Base-by-base conservation (phyloP, 2,888 invertebrate species). In the Hypomecis atomaria region DNA sequence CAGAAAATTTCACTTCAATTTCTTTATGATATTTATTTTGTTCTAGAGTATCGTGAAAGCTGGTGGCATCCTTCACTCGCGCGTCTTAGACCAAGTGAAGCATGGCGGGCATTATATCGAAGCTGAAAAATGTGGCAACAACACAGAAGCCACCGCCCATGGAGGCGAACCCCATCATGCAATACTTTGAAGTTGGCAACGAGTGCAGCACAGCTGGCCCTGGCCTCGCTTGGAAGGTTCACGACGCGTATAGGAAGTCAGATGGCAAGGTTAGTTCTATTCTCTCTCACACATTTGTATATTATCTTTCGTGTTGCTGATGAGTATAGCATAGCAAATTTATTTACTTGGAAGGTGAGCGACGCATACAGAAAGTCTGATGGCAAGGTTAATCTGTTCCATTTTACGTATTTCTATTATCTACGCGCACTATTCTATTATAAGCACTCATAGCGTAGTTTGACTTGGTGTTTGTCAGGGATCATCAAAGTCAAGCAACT, bases 141-240 rank as follows among this genome's bases (percentile, higher is more conserved):
- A 7, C 59, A 2, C 64, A 76, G 0, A 70, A 69, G 2, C 79
- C 85, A 0, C 79, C 83, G 4, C 79, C 82, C 0, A 56, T 87
- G 70, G 96, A 96, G 78, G 94, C 94, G 76, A 97, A 97, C 88
- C 98, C 98, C 44, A 98, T 99, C 79, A 94, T 96, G 82, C 96
- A 97, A 81, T 96, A 95, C 89, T 99, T 96, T 88, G 97, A 97
- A 75, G 95, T 98, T 71, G 97, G 97, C 58, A 96, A 96, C 78
- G 97, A 97, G 82, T 93, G 94, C 59, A 95, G 95, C 62, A 95
- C 95, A 64, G 96, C 96, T 1, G 99, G 99, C 0, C 98, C 98
- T 0, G 98, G 98, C 78, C 94, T 97, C 72, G 95, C 97, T 52
- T 99, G 99, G 99, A 96, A 96, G 80, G 96, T 99, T 70, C 97